Conservation (phyloP, 2,797 vertebrate species). For the Gorsachius magnificus region DNA sequence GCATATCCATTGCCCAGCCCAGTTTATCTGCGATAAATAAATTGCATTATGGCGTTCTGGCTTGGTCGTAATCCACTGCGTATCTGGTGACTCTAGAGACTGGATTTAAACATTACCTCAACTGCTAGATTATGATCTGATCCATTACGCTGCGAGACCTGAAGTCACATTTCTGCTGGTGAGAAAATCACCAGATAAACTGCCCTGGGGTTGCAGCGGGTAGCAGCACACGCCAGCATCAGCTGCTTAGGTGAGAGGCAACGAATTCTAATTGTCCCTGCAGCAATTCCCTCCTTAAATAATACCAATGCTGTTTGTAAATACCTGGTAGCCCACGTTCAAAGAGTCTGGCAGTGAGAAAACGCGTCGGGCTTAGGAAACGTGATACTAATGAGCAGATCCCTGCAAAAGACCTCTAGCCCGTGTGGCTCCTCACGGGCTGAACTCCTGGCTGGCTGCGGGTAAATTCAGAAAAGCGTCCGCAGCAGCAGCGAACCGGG, state of each 20-base stretch:
- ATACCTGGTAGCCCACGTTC: background rate
- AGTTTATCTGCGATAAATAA: background rate
- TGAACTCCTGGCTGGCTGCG: background rate
- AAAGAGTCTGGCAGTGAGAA: background rate
- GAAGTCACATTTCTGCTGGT: background rate
- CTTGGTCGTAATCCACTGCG: background rate
- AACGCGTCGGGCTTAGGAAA: background rate
- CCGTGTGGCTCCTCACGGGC: accelerated
- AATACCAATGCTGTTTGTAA: background rate
- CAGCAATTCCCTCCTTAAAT: background rate
- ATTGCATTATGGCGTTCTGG: background rate
- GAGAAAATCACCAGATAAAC: no score
- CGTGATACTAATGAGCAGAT: background rate
- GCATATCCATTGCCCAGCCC: no score
- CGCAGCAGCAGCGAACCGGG: background rate
- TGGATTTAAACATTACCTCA: background rate
- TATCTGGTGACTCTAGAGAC: background rate
- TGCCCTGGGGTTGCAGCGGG: no score
- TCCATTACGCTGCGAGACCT: background rate
- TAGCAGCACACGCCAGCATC: accelerated
- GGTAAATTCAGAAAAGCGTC: background rate
- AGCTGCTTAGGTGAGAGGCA: background rate
- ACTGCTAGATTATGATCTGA: background rate
- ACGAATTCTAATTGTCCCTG: background rate
- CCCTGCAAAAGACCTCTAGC: background rate